Conservation (phyloP, 2,888 invertebrate genomes). For the Leptopilina myrica region DNA sequence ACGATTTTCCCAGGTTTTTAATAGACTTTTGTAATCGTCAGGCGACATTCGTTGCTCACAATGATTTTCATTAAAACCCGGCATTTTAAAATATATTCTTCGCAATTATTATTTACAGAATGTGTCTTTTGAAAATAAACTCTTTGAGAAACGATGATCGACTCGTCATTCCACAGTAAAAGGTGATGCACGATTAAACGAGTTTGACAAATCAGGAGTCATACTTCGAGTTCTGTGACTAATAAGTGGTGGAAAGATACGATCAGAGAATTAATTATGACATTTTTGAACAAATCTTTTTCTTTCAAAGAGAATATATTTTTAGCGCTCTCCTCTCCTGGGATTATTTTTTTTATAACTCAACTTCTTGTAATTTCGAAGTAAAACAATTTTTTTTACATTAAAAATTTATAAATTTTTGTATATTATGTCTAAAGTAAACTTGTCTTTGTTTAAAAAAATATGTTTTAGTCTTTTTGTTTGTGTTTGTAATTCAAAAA, state of each 20-base stretch:
- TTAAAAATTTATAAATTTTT: too few relatives aligned
- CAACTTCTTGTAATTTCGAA: too few relatives aligned
- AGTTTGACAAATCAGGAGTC: slow-evolving; percentile 7
- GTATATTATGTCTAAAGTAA: too few relatives aligned
- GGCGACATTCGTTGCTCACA: slow-evolving; percentile 14
- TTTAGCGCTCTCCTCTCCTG: too few relatives aligned
- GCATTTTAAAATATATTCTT: not conserved
- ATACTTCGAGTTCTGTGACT: slow-evolving; percentile 10
- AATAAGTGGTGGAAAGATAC: not conserved
- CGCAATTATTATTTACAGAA: not conserved
- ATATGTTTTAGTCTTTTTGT: too few relatives aligned
- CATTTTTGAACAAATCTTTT: not conserved
- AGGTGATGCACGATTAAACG: slow-evolving; percentile 30
- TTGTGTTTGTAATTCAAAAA: too few relatives aligned
- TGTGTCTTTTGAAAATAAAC: not conserved
- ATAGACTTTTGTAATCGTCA: slow-evolving; percentile 34
- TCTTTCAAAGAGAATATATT: not conserved
- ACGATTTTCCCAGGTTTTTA: slow-evolving; percentile 26
- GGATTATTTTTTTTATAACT: too few relatives aligned
- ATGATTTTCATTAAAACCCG: slow-evolving; percentile 8
- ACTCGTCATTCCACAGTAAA: not conserved
- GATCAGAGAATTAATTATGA: slow-evolving; percentile 16
- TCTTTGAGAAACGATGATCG: slow-evolving; percentile 3
- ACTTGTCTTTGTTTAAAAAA: too few relatives aligned
- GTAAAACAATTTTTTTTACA: too few relatives aligned